A percentile compares a stretch with the other conserved stretches of the same genome.
Conservation (phyloP, 1,140 invertebrate genomes). For the Drosophila nigrodunni region DNA sequence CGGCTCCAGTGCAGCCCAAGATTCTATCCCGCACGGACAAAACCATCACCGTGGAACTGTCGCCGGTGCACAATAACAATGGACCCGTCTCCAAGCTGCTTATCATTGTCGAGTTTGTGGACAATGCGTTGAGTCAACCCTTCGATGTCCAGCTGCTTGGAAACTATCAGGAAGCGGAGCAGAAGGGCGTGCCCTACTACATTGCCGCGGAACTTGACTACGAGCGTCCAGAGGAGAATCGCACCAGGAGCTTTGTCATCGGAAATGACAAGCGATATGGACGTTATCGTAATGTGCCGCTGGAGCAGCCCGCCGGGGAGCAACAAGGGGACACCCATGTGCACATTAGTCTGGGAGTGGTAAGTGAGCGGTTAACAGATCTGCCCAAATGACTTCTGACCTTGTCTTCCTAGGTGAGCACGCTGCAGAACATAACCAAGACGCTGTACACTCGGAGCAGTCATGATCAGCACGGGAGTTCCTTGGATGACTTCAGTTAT, state of each 20-base stretch:
- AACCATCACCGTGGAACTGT: slow-evolving; percentile 87
- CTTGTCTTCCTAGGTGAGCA: slow-evolving; percentile 84
- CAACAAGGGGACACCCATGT: slow-evolving; percentile 86
- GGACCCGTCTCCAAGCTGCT: slow-evolving; percentile 90
- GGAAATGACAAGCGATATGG: slow-evolving; percentile 91
- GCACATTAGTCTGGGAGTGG: slow-evolving; percentile 90
- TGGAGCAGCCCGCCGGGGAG: slow-evolving; percentile 83
- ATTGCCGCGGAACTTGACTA: slow-evolving; percentile 90
- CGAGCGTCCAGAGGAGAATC: slow-evolving; percentile 68
- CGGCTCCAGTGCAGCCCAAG: slow-evolving; percentile 87
- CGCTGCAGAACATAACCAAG: slow-evolving; percentile 87
- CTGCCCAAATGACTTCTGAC: background rate
- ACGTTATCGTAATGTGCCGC: slow-evolving; percentile 91
- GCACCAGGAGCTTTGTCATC: slow-evolving; percentile 88
- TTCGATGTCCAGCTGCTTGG: slow-evolving; percentile 86
- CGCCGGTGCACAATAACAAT: slow-evolving; percentile 88
- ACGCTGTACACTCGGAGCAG: slow-evolving; percentile 88
- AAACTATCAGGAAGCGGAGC: slow-evolving; percentile 87
- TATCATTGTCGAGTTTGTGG: slow-evolving; percentile 88
- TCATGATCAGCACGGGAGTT: slow-evolving; percentile 70
- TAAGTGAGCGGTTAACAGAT: slow-evolving; percentile 67
- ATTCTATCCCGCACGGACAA: slow-evolving; percentile 86
- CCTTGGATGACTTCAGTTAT: slow-evolving; percentile 73
- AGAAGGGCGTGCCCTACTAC: slow-evolving; percentile 90
- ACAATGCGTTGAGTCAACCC: slow-evolving; percentile 87